These are phyloP conservation scores for Bombylius major DNA, from an alignment of 2,888 invertebrate genomes.

Conservation along the genomic window DNA sequence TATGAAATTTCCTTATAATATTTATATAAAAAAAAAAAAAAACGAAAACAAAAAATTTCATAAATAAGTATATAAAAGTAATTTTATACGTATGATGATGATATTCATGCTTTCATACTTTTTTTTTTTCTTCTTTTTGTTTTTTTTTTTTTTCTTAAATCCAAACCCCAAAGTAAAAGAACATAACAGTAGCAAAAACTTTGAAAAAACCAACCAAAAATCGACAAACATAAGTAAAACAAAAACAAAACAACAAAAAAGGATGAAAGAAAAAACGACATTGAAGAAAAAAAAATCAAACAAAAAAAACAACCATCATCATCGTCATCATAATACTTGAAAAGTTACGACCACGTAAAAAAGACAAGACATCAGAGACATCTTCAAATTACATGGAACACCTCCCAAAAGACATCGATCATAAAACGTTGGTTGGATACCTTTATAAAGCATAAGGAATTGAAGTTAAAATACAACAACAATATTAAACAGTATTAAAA, in stretches of 20 bases:
- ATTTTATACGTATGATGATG: no score
- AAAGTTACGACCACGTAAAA: neutral
- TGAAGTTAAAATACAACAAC: neutral
- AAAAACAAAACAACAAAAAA: slow-evolving; percentile 5
- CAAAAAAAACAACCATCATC: neutral
- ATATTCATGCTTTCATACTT: no score
- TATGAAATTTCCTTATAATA: no score
- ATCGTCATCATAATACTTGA: neutral
- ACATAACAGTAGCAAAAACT: slow-evolving; percentile 11
- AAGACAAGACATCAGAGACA: slow-evolving; percentile 8
- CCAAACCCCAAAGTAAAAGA: neutral
- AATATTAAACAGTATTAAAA: neutral
- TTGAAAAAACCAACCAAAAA: slow-evolving; percentile 9
- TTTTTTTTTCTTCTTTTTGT: no score
- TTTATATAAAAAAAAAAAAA: no score
- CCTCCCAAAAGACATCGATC: slow-evolving; percentile 16
- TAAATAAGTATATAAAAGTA: no score
- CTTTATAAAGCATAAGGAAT: neutral
- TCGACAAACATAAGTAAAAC: neutral
- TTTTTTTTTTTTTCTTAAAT: neutral
- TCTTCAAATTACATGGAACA: slow-evolving; percentile 15
- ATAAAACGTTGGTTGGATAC: slow-evolving; percentile 9
- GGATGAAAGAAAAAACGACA: neutral
- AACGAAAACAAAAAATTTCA: no score
- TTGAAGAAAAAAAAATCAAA: neutral